Conservation (phyloP, 2,113 vertebrate species). For the Poicephalus meyeri region DNA sequence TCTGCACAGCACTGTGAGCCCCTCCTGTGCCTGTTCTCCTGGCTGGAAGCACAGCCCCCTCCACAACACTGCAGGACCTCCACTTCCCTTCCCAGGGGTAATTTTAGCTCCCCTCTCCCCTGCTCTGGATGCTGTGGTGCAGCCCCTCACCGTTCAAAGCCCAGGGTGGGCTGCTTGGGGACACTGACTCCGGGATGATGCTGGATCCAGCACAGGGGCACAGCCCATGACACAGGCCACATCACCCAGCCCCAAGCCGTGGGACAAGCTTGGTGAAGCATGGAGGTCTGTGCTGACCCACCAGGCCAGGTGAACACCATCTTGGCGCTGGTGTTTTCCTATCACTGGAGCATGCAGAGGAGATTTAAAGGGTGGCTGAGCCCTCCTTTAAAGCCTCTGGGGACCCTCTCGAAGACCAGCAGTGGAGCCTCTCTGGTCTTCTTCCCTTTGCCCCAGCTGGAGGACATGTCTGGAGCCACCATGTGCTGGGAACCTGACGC, state of each 20-base stretch:
- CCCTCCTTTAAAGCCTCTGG: background rate
- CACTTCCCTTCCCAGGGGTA: background rate
- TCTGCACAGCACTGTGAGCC: background rate
- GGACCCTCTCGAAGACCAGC: too few relatives aligned
- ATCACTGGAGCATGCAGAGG: fast-evolving
- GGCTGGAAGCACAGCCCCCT: background rate
- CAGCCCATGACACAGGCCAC: fast-evolving
- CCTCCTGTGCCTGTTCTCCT: background rate
- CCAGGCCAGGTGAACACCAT: background rate
- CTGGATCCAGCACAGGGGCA: too few relatives aligned
- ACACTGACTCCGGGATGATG: background rate
- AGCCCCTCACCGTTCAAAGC: background rate
- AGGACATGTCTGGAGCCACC: background rate
- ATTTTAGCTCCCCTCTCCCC: background rate
- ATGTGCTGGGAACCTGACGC: too few relatives aligned
- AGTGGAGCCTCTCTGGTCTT: background rate
- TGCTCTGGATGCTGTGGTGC: background rate
- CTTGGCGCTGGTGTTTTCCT: background rate
- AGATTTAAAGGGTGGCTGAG: background rate
- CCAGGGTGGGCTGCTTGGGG: background rate
- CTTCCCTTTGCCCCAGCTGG: background rate
- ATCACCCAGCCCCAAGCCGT: fast-evolving
- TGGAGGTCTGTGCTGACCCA: background rate
- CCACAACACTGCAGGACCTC: background rate
- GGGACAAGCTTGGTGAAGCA: background rate